These are phyloP conservation scores for Muschampia plurimacula DNA, from an alignment of 2,888 invertebrate genomes.

Conservation along the genomic window DNA sequence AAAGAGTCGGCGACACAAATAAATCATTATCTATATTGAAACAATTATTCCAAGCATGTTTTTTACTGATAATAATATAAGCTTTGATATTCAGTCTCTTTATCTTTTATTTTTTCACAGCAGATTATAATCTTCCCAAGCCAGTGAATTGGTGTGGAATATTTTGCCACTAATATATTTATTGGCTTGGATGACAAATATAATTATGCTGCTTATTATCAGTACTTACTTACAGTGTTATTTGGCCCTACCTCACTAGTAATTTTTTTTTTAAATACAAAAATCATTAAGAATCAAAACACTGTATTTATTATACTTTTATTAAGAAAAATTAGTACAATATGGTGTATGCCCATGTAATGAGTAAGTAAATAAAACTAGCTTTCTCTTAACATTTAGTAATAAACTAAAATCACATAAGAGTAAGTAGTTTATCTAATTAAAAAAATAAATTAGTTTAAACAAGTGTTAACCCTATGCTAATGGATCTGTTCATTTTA, in stretches of 20 bases:
- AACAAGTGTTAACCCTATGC: conserved; percentile 48
- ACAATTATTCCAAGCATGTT: not conserved
- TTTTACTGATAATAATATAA: conserved; percentile 6
- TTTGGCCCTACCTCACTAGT: no score
- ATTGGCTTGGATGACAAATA: not conserved
- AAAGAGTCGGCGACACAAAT: conserved; percentile 81
- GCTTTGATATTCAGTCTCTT: not conserved
- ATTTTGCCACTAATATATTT: not conserved
- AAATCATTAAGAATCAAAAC: not conserved
- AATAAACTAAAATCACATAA: conserved; percentile 56
- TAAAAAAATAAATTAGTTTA: conserved; percentile 51
- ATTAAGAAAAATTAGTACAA: conserved; percentile 33
- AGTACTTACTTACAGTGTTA: no score
- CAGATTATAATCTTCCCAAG: not conserved
- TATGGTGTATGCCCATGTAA: conserved; percentile 28
- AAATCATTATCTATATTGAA: conserved; percentile 40
- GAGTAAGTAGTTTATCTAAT: conserved; percentile 71
- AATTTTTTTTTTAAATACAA: no score
- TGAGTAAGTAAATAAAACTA: conserved; percentile 58
- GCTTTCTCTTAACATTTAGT: conserved; percentile 74
- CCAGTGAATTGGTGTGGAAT: not conserved
- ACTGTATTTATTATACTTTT: not conserved
- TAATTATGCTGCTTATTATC: not conserved
- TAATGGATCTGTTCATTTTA: conserved; percentile 36
- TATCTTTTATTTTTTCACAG: not conserved